Conservation (phyloP, 2,113 vertebrate genomes). For the Gasterosteus nipponicus region DNA sequence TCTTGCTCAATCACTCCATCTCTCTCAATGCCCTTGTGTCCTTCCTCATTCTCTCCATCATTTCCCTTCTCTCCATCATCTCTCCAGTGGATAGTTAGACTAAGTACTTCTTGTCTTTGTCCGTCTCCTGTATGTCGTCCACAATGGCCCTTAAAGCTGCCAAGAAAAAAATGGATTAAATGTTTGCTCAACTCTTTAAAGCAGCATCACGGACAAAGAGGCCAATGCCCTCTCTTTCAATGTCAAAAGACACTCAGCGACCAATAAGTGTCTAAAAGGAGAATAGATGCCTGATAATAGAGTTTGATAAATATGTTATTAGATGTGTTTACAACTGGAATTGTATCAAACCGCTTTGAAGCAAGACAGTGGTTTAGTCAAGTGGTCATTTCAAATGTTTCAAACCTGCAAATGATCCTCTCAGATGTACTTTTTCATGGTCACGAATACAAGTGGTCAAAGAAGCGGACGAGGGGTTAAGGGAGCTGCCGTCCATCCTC, state of each 20-base stretch:
- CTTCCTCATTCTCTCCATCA: constrained; percentile 54
- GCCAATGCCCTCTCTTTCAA: constrained; percentile 40
- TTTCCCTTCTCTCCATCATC: constrained; percentile 51
- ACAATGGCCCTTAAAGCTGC: constrained; percentile 60
- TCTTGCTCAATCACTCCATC: not conserved
- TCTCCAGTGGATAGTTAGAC: constrained; percentile 49
- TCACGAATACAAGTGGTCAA: constrained; percentile 36
- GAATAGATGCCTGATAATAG: not conserved
- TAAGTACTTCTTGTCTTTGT: constrained; percentile 76
- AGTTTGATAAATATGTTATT: not conserved
- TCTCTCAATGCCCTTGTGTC: constrained; percentile 40
- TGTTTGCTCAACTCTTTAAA: constrained; percentile 22
- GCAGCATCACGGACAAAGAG: constrained; percentile 20
- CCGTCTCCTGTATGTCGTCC: constrained; percentile 33
- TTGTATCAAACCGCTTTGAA: not conserved
- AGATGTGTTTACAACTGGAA: not conserved
- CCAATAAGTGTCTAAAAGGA: constrained; percentile 3
- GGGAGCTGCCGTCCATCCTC: constrained; percentile 51
- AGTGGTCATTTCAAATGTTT: constrained; percentile 9
- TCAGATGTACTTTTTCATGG: not conserved
- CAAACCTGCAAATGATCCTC: not conserved
- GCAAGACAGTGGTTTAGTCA: not conserved
- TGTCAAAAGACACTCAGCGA: constrained; percentile 39
- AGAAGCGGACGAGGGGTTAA: constrained; percentile 66
- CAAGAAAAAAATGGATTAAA: constrained; percentile 40